Percentiles rank a stretch among this genome's conserved stretches.
Conservation (phyloP, 2,797 vertebrate genomes). For the Fundulus diaphanus region DNA sequence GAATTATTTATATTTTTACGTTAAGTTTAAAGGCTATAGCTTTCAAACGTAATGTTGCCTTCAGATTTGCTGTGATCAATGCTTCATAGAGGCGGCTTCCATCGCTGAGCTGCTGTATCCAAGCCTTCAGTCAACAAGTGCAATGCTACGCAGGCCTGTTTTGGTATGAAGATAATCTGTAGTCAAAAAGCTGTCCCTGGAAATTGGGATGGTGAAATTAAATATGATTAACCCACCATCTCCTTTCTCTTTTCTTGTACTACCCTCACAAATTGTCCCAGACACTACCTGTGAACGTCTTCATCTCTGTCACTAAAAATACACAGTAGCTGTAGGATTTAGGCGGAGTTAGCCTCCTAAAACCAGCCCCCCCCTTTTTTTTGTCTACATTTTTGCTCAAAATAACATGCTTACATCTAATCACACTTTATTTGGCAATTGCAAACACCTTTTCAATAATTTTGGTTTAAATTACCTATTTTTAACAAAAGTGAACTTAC, state of each 20-base stretch:
- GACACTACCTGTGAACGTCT: background rate
- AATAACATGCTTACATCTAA: too few species aligned
- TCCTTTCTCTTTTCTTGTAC: background rate
- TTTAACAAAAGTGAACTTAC: too few species aligned
- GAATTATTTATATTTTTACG: too few species aligned
- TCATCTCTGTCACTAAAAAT: background rate
- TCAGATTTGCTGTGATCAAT: background rate
- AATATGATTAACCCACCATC: background rate
- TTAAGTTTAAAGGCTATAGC: too few species aligned
- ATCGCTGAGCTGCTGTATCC: background rate
- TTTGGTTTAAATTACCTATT: too few species aligned
- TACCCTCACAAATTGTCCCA: background rate
- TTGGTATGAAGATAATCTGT: background rate
- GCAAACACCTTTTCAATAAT: too few species aligned
- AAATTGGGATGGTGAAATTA: background rate
- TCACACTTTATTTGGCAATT: too few species aligned
- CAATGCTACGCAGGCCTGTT: background rate
- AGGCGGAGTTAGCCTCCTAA: too few species aligned
- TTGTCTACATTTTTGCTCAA: too few species aligned
- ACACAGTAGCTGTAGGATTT: too few species aligned
- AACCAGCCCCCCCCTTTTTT: too few species aligned
- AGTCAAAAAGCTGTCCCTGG: too few species aligned
- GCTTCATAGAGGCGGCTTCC: background rate
- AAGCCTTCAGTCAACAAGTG: background rate
- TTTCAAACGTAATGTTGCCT: background rate